Conservation (phyloP, 2,888 invertebrate species). For the Pristionchus fissidentatus region DNA sequence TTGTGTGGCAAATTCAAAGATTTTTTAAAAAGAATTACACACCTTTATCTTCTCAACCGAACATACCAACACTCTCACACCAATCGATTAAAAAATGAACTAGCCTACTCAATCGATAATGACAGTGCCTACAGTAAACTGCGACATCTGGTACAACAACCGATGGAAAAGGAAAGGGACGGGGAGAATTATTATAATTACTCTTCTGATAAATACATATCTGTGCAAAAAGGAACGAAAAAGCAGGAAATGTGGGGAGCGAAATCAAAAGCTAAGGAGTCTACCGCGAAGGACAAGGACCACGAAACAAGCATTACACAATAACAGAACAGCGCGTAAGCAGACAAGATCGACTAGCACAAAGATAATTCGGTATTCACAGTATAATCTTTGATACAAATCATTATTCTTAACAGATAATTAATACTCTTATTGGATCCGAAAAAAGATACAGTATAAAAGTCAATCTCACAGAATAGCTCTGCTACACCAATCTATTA, state of each 20-base stretch:
- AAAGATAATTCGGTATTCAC: constrained; percentile 36
- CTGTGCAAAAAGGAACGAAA: constrained; percentile 25
- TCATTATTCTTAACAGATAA: background rate
- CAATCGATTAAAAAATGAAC: background rate
- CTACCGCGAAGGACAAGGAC: background rate
- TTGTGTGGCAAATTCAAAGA: no score
- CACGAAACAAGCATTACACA: constrained; percentile 31
- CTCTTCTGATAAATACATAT: background rate
- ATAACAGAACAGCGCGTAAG: background rate
- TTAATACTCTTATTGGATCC: background rate
- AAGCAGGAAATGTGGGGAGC: background rate
- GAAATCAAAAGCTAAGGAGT: background rate
- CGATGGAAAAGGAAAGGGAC: background rate
- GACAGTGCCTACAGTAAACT: constrained; percentile 19
- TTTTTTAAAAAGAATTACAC: no score
- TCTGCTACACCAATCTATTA: no score
- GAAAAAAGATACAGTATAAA: constrained; percentile 33
- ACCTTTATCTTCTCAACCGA: constrained; percentile 19
- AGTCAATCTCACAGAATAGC: constrained; percentile 7
- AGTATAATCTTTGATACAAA: constrained; percentile 37
- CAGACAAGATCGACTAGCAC: constrained; percentile 38
- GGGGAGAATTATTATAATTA: background rate
- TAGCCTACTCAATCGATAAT: constrained; percentile 13
- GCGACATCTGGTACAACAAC: constrained; percentile 4
- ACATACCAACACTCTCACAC: constrained; percentile 5